Evolutionary conservation across 2,113 vertebrate genomes (phyloP).

Genomic region (Cricetomys ansorgei): DNA sequence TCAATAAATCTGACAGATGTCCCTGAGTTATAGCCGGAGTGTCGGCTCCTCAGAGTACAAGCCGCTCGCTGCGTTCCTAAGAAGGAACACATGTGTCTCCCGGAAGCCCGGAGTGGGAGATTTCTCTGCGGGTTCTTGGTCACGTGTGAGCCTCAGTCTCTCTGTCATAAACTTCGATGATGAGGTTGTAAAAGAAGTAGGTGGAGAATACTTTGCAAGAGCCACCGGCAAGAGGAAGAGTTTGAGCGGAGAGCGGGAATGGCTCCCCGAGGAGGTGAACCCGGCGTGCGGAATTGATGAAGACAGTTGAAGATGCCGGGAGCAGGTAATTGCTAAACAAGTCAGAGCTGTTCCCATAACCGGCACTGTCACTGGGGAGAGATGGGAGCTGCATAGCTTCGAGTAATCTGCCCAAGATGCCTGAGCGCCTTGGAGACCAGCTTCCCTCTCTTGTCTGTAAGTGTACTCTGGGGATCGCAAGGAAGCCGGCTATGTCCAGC

Average conservation of each 20-base stretch:
- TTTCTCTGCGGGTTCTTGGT: neutral
- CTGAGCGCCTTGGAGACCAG: neutral
- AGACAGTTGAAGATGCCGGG: neutral
- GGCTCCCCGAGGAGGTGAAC: slow-evolving; percentile 39
- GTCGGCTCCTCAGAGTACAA: neutral
- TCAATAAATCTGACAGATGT: slow-evolving; percentile 61
- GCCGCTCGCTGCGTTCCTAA: neutral
- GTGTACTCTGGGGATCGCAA: neutral
- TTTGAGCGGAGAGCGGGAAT: neutral
- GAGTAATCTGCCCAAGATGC: neutral
- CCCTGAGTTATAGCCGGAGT: slow-evolving; percentile 36
- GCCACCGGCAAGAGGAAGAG: neutral
- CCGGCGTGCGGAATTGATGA: neutral
- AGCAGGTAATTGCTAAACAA: neutral
- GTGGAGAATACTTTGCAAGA: neutral
- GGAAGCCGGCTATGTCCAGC: neutral
- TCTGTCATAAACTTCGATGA: neutral
- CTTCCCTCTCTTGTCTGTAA: neutral
- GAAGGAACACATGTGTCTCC: neutral
- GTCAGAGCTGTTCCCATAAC: neutral
- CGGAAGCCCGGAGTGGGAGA: neutral
- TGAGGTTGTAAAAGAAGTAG: neutral
- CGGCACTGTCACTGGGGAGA: neutral
- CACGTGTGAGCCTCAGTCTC: neutral
- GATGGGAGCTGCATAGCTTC: neutral